Percentiles rank a stretch among this genome's conserved stretches.
Evolutionary conservation across 2,797 vertebrate species (phyloP).

Genomic region (Arremon brunneinucha): DNA sequence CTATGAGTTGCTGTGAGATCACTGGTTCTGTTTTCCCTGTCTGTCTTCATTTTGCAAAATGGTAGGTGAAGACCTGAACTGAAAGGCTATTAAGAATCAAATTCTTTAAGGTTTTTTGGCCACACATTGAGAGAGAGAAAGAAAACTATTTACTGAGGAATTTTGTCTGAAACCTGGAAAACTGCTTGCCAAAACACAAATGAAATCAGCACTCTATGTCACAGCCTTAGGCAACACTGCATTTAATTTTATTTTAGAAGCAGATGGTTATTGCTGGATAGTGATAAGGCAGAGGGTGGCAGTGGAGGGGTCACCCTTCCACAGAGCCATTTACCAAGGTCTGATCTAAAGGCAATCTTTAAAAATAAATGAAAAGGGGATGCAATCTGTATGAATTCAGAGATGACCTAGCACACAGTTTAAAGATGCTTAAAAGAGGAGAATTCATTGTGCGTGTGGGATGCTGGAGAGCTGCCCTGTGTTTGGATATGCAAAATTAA

Average conservation of each 20-base stretch:
- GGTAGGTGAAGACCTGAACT: neutral
- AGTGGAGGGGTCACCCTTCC: neutral
- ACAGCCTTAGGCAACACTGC: neutral
- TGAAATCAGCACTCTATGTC: neutral
- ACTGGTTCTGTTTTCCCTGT: neutral
- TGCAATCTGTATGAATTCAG: neutral
- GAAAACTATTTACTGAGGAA: slow-evolving; percentile 6
- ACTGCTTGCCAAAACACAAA: slow-evolving; percentile 10
- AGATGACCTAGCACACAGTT: neutral
- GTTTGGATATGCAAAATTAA: slow-evolving; percentile 33
- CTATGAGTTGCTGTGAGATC: neutral
- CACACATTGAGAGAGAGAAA: neutral
- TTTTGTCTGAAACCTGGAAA: slow-evolving; percentile 19
- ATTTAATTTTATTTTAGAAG: slow-evolving; percentile 10
- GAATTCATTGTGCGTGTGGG: neutral
- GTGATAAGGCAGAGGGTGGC: neutral
- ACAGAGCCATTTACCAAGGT: neutral
- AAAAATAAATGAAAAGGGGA: slow-evolving; percentile 29
- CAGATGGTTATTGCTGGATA: neutral
- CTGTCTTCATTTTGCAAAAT: slow-evolving; percentile 10
- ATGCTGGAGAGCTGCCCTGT: slow-evolving; percentile 21
- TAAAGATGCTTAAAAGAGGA: slow-evolving; percentile 18
- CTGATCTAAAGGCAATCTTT: slow-evolving; percentile 9
- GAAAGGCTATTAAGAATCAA: neutral
- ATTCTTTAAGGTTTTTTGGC: neutral